phyloP scores from a whole-genome alignment of 2,888 invertebrate genomes.

The Rhingia rostrata region DNA sequence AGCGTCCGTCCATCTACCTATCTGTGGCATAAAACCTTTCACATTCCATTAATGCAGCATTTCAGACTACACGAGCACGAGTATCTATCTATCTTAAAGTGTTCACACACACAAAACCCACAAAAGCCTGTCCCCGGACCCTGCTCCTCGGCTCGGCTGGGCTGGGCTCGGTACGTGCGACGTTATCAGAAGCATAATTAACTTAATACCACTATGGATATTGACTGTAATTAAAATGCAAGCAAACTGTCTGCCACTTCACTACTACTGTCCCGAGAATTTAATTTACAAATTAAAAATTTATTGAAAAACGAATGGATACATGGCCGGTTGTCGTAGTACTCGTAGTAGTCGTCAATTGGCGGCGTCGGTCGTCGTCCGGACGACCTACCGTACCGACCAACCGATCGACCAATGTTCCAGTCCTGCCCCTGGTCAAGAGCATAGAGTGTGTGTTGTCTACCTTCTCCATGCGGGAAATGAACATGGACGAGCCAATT shows the following conservation, averaged over 20 bases:
- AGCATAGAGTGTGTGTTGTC: conserved; percentile 15
- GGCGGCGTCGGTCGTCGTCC: background rate
- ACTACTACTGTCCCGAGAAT: conserved; percentile 73
- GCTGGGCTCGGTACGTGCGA: conserved; percentile 42
- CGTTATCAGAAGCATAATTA: conserved; percentile 73
- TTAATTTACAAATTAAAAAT: conserved; percentile 75
- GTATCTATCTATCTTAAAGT: conserved; percentile 51
- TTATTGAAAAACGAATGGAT: conserved; percentile 74
- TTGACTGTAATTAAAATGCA: conserved; percentile 75
- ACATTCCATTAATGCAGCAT: conserved; percentile 59
- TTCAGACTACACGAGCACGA: conserved; percentile 9
- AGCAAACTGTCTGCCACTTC: conserved; percentile 74
- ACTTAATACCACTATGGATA: conserved; percentile 74
- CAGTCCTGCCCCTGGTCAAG: conserved; percentile 1
- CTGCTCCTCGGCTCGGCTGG: too few relatives aligned
- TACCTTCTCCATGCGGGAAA: conserved; percentile 62
- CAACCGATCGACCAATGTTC: background rate
- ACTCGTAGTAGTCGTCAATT: too few relatives aligned
- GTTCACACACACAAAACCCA: conserved; percentile 56
- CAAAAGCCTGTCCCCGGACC: background rate
- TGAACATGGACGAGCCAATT: conserved; percentile 71
- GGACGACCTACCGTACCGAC: background rate
- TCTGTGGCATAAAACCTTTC: conserved; percentile 24
- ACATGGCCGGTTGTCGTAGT: conserved; percentile 33
- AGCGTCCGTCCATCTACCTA: background rate